Percentiles rank a stretch among this genome's conserved stretches.
These are phyloP conservation scores for Agrypnia vestita DNA, from an alignment of 1,140 invertebrate genomes.

Conservation along the genomic window DNA sequence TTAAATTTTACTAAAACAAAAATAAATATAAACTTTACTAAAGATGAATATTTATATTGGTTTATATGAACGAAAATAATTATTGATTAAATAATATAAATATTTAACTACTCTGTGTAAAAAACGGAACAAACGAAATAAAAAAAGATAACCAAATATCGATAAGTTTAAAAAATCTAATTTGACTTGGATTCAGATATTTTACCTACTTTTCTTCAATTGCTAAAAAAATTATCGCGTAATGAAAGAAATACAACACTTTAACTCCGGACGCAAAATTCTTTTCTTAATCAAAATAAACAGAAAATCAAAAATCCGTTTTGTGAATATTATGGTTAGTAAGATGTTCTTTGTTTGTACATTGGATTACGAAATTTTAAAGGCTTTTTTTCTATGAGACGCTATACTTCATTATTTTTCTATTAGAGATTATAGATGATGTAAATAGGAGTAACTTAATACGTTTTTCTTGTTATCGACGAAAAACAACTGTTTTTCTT, in stretches of 20 bases:
- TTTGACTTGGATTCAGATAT: no score
- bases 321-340: constrained; percentile 34
- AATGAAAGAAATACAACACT: not conserved
- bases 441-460: constrained; percentile 46
- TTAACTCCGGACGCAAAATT: not conserved
- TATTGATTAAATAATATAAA: constrained; percentile 31
- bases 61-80: constrained; percentile 6
- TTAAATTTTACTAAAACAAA: constrained; percentile 51
- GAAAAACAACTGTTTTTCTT: not conserved
- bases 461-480: constrained; percentile 43
- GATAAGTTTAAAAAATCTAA: not conserved
- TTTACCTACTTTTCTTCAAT: no score
- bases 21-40: constrained; percentile 28
- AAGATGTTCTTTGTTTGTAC: constrained; percentile 54
- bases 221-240: no score
- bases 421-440: constrained; percentile 39
- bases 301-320: constrained; percentile 21
- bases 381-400: constrained; percentile 52
- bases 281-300: constrained; percentile 22
- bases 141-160: not conserved
- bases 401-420: constrained; percentile 48
- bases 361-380: constrained; percentile 57
- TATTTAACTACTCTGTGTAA: constrained; percentile 12
- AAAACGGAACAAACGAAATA: not conserved
- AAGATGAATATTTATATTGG: constrained; percentile 23